phyloP scores from a whole-genome alignment of 2,797 vertebrate genomes.

The Sciurus vulgaris region DNA sequence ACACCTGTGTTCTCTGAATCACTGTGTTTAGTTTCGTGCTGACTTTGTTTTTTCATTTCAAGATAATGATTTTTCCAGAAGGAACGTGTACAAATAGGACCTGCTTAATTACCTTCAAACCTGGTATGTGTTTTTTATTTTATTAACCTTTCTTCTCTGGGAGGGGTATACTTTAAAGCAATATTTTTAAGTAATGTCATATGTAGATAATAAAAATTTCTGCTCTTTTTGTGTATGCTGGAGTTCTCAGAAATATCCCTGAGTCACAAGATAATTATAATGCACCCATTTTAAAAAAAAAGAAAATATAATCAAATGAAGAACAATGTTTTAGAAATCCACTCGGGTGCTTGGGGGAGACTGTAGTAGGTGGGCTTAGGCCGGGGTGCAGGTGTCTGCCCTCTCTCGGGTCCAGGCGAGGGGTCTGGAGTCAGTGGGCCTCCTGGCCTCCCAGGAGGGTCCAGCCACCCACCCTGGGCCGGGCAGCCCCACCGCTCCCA shows the following conservation, averaged over 20 bases:
- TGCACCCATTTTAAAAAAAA: too few species aligned
- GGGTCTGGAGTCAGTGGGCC: too few species aligned
- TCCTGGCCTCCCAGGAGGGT: neutral
- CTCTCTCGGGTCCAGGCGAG: neutral
- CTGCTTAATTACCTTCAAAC: slow-evolving; percentile 99
- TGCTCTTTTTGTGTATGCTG: neutral
- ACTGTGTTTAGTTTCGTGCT: slow-evolving; percentile 58
- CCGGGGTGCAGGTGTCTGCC: fast-evolving
- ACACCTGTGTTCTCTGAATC: neutral
- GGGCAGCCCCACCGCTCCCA: neutral
- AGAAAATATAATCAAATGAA: too few species aligned
- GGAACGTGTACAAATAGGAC: slow-evolving; percentile 99
- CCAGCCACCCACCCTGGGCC: neutral
- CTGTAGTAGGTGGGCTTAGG: fast-evolving
- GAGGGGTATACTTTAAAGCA: neutral
- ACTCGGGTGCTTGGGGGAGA: too few species aligned
- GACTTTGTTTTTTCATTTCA: slow-evolving; percentile 67
- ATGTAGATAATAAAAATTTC: neutral
- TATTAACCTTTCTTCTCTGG: neutral
- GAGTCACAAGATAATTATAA: too few species aligned
- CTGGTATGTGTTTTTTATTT: slow-evolving; percentile 90
- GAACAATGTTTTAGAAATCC: too few species aligned
- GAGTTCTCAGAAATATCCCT: neutral
- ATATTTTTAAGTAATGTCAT: neutral
- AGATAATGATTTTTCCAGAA: slow-evolving; percentile 99